Evolutionary conservation across 2,113 vertebrate genomes (phyloP), one percentile per base, ranked within the genome.

Genomic region (Nesospiza acunhae): DNA sequence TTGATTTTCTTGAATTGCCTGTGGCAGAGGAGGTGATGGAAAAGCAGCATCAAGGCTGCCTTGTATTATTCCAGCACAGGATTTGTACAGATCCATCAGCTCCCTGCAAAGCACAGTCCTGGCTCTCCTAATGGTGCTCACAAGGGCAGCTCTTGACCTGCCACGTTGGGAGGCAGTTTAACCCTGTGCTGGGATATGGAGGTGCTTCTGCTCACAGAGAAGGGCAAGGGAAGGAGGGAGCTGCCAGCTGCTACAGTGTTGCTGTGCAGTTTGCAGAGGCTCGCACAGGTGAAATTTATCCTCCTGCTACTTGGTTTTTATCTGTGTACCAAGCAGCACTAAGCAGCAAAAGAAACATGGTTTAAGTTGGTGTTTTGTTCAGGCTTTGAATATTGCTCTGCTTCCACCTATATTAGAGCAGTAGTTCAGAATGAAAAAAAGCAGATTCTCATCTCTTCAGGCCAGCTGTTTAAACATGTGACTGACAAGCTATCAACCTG

Each of bases 391-490:
- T 35, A 13, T 46, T 44, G 46, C 37, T 41, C 15, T 84, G 35
- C 12, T 18, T 60, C 41, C 11, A 1, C 4, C 8, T 47, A 4
- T 4, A 4, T 52, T 37, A 31, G n/a, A 41, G 59, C 26, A 31
- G n/a, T 60, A 74, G 53, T 62, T 81, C 23, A 55, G 66, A 53
- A 19, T 9, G 7, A 58, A 68, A 59, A 68, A 55, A 53, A 21
- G n/a, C 46, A 80, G 55, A 68, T 66, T 75, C 24, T 82, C 13
- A 2, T 64, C 17, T 67, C 21, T 55, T 7, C 0, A 37, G 39
- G 24, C 53, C 94, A 74, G 90, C 80, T 95, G 74, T 77, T 68
- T 42, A 90, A 69, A 68, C 90, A 62, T 26, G 28, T 82, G 86
- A 55, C 75, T 58, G 55, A 44, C 42, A 41, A 68, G 73, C 62